Evolutionary conservation across 2,888 invertebrate species (phyloP), one percentile per base, ranked within the genome.

Genomic region (Caenorhabditis afra): DNA sequence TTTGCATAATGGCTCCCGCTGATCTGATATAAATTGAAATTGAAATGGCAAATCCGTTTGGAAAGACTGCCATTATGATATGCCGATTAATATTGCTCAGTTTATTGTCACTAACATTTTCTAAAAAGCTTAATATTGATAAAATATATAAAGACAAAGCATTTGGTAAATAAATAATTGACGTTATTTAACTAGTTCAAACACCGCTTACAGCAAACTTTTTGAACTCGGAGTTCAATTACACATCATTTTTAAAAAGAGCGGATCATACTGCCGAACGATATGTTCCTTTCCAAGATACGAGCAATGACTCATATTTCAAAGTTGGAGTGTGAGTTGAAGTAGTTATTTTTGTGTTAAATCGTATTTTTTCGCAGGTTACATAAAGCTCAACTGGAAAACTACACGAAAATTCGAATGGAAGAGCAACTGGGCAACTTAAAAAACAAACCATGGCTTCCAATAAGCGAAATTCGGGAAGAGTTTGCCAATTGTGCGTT

Each of bases 391-490:
- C 75, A 79, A 47, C 49, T 85, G 5, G 81, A 81, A 53, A 81
- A 83, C 41, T 83, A 83, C 44, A 85, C 85, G 12, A 68, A 78
- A 68, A 80, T 82, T 11, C 23, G 61, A 23, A 76, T 85, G 77
- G 71, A 68, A 12, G 78, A 82, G 20, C 76, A 83, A n/a, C 23
- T 86, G 22, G 81, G 84, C 4, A 47, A 68, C 10, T 39, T 86
- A n/a, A 81, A 82, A 71, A 80, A 81, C 29, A 83, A 85, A 52
- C 86, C 85, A 0, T 86, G 86, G 86, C 64, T 86, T 39, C 83
- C 85, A 11, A 61, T 81, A 5, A 79, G 80, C n/a, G 57, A 68
- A 35, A 81, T 86, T 12, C 59, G 76, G n/a, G 83, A 86, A 61
- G 86, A 86, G 23, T 77, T 86, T 47, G 83, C 80, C 0, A 85